Evolutionary conservation across 2,888 invertebrate genomes (phyloP), one percentile per base, ranked within the genome.

Genomic region (Lasioglossum leucozonium): DNA sequence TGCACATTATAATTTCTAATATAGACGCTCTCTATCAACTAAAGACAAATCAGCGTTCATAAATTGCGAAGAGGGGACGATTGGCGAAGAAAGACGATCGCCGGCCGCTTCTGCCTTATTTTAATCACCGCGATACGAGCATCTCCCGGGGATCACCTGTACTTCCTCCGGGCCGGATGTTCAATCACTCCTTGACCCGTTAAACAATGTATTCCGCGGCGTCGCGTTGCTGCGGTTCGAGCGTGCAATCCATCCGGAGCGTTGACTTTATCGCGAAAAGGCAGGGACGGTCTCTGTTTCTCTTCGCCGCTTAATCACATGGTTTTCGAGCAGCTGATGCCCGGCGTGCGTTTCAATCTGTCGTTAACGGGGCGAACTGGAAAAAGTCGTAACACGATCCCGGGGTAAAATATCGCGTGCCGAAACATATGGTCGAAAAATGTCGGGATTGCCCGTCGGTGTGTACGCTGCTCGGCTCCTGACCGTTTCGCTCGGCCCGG

Each of bases 351-450:
- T 77, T 77, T 77, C 79, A 75, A 85, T 84, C 84, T 76, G 77
- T 83, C 81, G 75, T 80, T 55, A 34, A 37, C 69, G 47, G 16
- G 40, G 42, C 37, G 72, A 30, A 65, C 30, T 55, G 67, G 67
- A 47, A 77, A 67, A 76, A 47, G n/a, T 18, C 42, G 82, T 77
- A 82, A 84, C 84, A 51, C 62, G 69, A 84, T 34, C 42, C 77
- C 62, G 16, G 16, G 62, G 51, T 55, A 74, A 42, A 83, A 79
- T 84, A 84, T 84, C 84, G 74, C 84, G 84, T 84, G 84, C 84
- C 84, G 75, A 83, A 75, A 44, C 84, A 78, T 67, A 72, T 78
- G 84, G 84, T 51, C 74, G 51, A 75, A 71, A 74, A 72, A 65
- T 78, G 18, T 75, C 44, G 30, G 84, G 84, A 84, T 84, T 78